Percentiles rank a stretch among this genome's conserved stretches.
Conservation (phyloP, 1,140 invertebrate species). For the Spodoptera frugiperda region DNA sequence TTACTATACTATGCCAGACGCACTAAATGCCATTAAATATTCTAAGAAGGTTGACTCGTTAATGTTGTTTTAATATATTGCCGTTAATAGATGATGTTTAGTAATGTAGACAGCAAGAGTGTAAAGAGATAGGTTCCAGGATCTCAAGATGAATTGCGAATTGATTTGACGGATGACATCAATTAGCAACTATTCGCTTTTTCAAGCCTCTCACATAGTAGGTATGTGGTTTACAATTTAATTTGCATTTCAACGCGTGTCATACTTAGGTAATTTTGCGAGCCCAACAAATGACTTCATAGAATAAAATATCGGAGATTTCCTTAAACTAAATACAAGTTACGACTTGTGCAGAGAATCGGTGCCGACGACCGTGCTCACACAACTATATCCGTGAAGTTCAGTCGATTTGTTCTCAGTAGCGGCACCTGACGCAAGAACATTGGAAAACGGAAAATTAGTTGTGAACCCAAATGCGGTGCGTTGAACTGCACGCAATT, state of each 20-base stretch:
- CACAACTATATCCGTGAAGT: conserved; percentile 13
- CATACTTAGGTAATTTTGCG: conserved; percentile 7
- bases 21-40: conserved; percentile 23
- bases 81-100: no score
- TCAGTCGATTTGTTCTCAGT: conserved; percentile 8
- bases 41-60: conserved; percentile 25
- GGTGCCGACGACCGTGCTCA: conserved; percentile 16
- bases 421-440: conserved; percentile 54
- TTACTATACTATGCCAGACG: conserved; percentile 43
- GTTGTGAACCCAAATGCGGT: conserved; percentile 65
- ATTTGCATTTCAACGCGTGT: conserved; percentile 9
- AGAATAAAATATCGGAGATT: conserved; percentile 22
- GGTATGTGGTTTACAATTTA: conserved; percentile 11
- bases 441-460: conserved; percentile 76
- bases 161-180: conserved; percentile 16
- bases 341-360: conserved; percentile 22
- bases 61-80: not conserved
- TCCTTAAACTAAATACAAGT: conserved; percentile 30
- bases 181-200: conserved; percentile 22
- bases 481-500: conserved; percentile 67
- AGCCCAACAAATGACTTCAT: conserved; percentile 36
- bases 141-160: conserved; percentile 9
- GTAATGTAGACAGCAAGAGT: not conserved
- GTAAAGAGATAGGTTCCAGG: not conserved
- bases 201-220: not conserved